Percentiles rank a stretch among this genome's conserved stretches.
Conservation (phyloP, 2,113 vertebrate species). For the Eclectus roratus region DNA sequence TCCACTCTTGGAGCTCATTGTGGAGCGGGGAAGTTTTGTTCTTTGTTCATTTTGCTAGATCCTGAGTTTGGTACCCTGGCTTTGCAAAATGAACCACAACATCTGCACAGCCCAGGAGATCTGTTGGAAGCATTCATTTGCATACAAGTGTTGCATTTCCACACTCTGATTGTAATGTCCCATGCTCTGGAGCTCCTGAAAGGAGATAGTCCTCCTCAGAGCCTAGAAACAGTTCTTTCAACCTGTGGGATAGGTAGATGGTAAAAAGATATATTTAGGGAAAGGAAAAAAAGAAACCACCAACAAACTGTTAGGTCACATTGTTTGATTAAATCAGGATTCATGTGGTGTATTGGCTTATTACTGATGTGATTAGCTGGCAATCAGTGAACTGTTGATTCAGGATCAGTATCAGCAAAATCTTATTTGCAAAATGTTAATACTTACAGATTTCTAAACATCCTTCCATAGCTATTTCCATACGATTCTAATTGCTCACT, state of each 20-base stretch:
- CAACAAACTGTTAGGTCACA: not conserved
- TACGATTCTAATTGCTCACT: not conserved
- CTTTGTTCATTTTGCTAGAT: not conserved
- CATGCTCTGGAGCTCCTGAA: not conserved
- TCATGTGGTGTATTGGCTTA: not conserved
- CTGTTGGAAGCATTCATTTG: not conserved
- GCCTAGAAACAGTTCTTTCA: not conserved
- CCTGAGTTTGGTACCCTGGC: not conserved
- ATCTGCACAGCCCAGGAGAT: not conserved
- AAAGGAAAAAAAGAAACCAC: not conserved
- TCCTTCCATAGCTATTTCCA: not conserved
- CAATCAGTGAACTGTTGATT: not conserved
- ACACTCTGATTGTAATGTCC: not conserved
- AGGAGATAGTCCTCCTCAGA: not conserved
- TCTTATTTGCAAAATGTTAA: not conserved
- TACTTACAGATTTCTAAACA: not conserved
- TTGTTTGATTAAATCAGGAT: not conserved
- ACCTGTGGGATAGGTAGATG: not conserved
- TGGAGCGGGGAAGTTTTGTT: not conserved
- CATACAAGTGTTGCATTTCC: not conserved
- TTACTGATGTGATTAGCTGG: not conserved
- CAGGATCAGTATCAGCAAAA: not conserved
- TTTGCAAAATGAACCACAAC: not conserved
- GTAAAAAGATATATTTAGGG: not conserved
- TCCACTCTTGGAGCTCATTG: not conserved